Base-by-base conservation (phyloP, 1,140 invertebrate species). In the Drosophila littoralis region DNA sequence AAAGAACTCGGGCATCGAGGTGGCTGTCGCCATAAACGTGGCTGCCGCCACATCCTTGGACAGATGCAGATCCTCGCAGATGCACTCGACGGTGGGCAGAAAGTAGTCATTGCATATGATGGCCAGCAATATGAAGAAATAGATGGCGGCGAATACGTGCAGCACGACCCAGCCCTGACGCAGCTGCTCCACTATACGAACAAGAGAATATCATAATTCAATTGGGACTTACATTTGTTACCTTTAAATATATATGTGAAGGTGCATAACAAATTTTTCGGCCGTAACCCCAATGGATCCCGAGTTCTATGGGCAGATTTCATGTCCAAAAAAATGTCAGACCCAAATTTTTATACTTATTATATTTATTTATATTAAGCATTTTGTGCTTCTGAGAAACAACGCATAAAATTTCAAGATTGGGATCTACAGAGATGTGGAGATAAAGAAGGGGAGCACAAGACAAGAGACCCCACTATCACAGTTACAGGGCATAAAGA, bases 1-100 rank as follows among this genome's bases (percentile, higher is more conserved):
- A 90, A 98, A 98, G 33, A 98, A 94, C 93, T 98, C 97, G 0
- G 97, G 97, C 74, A 96, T 96, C 33, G 96, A 97, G 8, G 97
- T 98, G 1, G 97, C 97, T 0, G 97, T 96, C 0, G 97, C 96
- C 95, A 98, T 97, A 83, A 98, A 98, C 0, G 97, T 98, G 0
- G 97, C 97, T 0, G 97, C 97, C 0, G 97, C 97, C 7, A 98
- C 96, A 91, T 98, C 97, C 84, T 94, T 93, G 9, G 95, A 95
- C 90, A 96, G 94, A 68, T 95, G 94, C 17, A 96, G 91, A 61
- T 94, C 94, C 33, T 95, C 94, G 85, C 96, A 97, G 73, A 98
- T 97, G 71, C 95, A 94, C 90, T 97, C 96, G 1, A 98, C 94
- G 1, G 96, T 95, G 0, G 97, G 97, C 12, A 98, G 93, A 77